phyloP scores from a whole-genome alignment of 1,140 invertebrate genomes.

The Formica selysi region DNA sequence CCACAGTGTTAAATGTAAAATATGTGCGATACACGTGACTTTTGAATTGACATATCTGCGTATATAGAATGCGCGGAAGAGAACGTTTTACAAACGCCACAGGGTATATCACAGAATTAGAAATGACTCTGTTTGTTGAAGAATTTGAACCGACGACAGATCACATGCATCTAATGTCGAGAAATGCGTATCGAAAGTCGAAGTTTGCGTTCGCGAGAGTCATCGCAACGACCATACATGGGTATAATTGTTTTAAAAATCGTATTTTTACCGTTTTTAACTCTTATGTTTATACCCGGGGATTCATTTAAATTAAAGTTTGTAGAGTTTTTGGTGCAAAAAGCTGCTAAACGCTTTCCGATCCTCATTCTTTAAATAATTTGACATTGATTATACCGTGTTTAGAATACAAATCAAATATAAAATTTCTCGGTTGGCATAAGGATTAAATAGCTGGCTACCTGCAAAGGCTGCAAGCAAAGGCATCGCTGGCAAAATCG shows the following conservation, averaged over 20 bases:
- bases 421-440: no score
- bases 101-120: neutral
- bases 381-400: no score
- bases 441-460: neutral
- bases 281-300: no score
- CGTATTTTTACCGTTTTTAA: no score
- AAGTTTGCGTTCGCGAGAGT: neutral
- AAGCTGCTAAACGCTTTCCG: no score
- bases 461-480: neutral
- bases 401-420: no score
- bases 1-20: no score
- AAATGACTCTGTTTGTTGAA: no score
- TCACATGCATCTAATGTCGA: neutral
- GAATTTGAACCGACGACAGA: neutral
- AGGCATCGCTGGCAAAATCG: slow-evolving; percentile 45
- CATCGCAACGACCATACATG: neutral
- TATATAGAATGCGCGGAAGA: neutral
- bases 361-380: no score
- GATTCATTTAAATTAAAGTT: no score
- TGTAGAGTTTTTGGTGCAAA: no score
- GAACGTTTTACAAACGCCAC: neutral
- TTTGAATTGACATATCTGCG: neutral
- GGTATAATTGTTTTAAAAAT: no score
- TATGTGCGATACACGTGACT: neutral
- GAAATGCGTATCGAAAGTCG: neutral